Evolutionary conservation across 64 coral and sea anemone species (phyloP).

Genomic region (Montipora foliosa): DNA sequence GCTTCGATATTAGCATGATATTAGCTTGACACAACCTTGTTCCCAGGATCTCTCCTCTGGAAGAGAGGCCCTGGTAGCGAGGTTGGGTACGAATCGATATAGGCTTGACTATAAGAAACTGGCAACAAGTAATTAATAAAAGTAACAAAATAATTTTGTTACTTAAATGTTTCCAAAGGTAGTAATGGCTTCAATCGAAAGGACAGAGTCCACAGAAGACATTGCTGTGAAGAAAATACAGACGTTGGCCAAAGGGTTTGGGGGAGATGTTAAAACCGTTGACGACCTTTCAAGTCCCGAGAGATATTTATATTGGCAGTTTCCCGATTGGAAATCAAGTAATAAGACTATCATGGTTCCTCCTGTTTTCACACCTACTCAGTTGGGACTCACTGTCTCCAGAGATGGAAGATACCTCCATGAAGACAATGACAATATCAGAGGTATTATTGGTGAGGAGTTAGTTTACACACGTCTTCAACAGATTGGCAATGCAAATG

Average conservation of each 20-base stretch:
- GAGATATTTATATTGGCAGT: slow-evolving; percentile 49
- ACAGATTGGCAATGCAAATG: slow-evolving; percentile 14
- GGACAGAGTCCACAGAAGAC: background rate
- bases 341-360: slow-evolving; percentile 68
- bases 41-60: too few relatives aligned
- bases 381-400: slow-evolving; percentile 14
- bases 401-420: slow-evolving; percentile 35
- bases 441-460: slow-evolving; percentile 47
- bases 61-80: too few relatives aligned
- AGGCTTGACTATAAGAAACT: too few relatives aligned
- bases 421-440: slow-evolving; percentile 31
- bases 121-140: too few relatives aligned
- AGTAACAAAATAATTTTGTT: too few relatives aligned
- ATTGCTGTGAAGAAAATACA: background rate
- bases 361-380: slow-evolving; percentile 17
- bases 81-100: too few relatives aligned
- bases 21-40: too few relatives aligned
- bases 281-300: slow-evolving; percentile 34
- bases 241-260: slow-evolving; percentile 5
- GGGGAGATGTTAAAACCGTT: background rate
- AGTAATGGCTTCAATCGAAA: background rate
- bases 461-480: slow-evolving; percentile 36
- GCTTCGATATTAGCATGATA: too few relatives aligned
- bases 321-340: slow-evolving; percentile 51
- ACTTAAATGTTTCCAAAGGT: background rate